These are phyloP conservation scores for Eurytoma adleriae DNA, from an alignment of 2,888 invertebrate species.

Conservation along the genomic window DNA sequence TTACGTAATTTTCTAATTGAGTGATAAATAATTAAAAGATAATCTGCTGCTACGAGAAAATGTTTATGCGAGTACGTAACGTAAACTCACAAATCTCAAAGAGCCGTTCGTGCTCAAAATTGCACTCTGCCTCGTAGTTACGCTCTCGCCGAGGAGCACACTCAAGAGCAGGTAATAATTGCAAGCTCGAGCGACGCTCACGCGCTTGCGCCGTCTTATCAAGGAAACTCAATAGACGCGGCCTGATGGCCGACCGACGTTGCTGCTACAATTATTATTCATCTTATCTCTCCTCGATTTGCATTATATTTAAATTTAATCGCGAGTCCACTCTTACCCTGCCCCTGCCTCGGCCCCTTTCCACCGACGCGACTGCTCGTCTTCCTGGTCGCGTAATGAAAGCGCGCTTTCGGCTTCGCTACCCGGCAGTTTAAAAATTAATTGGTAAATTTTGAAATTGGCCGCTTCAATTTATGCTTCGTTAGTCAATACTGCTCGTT, in stretches of 20 bases:
- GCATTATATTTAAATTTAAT: slow-evolving; percentile 73
- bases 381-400: not conserved
- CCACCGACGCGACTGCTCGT: not conserved
- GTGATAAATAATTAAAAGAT: too few species aligned
- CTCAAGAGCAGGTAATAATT: not conserved
- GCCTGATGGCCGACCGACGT: slow-evolving; percentile 7
- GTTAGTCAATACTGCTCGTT: too few species aligned
- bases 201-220: slow-evolving; percentile 40
- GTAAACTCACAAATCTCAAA: too few species aligned
- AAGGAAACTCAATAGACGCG: not conserved
- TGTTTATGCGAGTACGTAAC: too few species aligned
- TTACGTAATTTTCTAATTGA: too few species aligned
- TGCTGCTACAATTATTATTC: slow-evolving; percentile 71
- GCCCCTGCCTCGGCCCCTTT: not conserved
- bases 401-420: not conserved
- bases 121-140: too few species aligned
- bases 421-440: too few species aligned
- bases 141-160: too few species aligned
- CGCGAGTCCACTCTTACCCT: slow-evolving; percentile 31
- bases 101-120: too few species aligned
- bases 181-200: slow-evolving; percentile 8
- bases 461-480: too few species aligned
- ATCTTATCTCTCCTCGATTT: slow-evolving; percentile 71
- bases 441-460: too few species aligned
- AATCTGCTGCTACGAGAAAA: too few species aligned